Evolutionary conservation across 1,140 invertebrate genomes (phyloP).

Genomic region (Colletes gigas): DNA sequence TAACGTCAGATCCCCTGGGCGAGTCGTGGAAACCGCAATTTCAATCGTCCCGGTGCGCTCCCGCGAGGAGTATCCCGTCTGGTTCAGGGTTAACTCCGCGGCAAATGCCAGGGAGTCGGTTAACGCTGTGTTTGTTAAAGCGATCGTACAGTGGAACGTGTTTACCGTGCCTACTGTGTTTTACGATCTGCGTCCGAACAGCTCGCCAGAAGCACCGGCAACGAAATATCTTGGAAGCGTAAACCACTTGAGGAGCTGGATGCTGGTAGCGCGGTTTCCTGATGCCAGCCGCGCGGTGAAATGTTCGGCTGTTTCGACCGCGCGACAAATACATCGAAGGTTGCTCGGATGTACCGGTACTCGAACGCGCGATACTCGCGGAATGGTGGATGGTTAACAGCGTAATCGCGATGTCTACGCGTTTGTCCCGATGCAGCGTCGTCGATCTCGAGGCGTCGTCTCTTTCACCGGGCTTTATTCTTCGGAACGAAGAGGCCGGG

Average conservation of each 20-base stretch:
- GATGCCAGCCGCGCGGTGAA: neutral
- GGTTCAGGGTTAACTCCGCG: constrained; percentile 10
- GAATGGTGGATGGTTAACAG: neutral
- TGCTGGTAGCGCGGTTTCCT: neutral
- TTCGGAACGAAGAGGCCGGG: constrained; percentile 20
- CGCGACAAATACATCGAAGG: neutral
- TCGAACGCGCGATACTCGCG: neutral
- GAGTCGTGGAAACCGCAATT: constrained; percentile 9
- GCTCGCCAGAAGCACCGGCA: constrained; percentile 24
- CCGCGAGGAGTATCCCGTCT: constrained; percentile 9
- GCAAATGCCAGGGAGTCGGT: constrained; percentile 44
- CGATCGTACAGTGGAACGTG: constrained; percentile 29
- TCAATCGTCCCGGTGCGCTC: constrained; percentile 1
- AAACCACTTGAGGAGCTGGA: constrained; percentile 25
- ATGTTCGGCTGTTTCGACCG: neutral
- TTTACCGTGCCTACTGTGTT: constrained; percentile 44
- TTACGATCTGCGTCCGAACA: constrained; percentile 57
- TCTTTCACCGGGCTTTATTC: neutral
- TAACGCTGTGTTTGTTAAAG: constrained; percentile 62
- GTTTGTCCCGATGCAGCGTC: neutral
- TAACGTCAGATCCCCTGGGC: constrained; percentile 15
- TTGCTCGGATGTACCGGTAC: neutral
- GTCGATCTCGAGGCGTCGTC: neutral
- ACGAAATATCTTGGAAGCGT: constrained; percentile 36
- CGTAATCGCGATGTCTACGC: neutral